Conservation (phyloP, 2,113 vertebrate species). For the Xiphorhynchus elegans region DNA sequence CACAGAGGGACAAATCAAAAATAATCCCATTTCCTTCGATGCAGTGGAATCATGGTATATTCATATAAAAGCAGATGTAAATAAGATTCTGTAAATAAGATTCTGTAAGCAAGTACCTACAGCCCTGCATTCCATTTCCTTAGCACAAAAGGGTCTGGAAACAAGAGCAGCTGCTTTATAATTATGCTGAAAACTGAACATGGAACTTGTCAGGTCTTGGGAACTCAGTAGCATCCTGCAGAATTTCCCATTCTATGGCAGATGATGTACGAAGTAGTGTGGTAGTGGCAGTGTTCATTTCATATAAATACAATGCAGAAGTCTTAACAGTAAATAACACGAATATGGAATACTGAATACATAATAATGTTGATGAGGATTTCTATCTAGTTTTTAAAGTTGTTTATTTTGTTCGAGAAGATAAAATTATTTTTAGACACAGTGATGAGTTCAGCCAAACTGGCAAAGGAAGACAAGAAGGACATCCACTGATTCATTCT, state of each 20-base stretch:
- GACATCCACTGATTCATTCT: neutral
- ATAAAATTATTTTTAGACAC: neutral
- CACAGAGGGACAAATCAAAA: neutral
- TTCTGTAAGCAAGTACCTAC: neutral
- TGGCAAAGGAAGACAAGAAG: neutral
- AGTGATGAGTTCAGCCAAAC: neutral
- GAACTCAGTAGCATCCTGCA: neutral
- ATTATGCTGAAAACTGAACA: neutral
- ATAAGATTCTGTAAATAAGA: neutral
- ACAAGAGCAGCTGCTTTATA: neutral
- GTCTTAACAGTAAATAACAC: neutral
- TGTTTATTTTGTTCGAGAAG: neutral
- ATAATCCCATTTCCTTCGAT: neutral
- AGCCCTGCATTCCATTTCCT: neutral
- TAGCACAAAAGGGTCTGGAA: neutral
- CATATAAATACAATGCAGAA: neutral
- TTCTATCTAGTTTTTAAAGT: neutral
- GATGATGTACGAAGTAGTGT: fast-evolving
- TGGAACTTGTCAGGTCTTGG: neutral
- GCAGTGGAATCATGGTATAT: neutral
- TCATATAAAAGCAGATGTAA: neutral
- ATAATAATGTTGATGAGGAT: neutral
- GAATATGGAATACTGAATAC: neutral
- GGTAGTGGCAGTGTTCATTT: neutral
- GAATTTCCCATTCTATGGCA: neutral